A percentile compares a stretch with the other conserved stretches of the same genome.
phyloP scores from a whole-genome alignment of 2,797 vertebrate species.

The Ficedula albicollis region DNA sequence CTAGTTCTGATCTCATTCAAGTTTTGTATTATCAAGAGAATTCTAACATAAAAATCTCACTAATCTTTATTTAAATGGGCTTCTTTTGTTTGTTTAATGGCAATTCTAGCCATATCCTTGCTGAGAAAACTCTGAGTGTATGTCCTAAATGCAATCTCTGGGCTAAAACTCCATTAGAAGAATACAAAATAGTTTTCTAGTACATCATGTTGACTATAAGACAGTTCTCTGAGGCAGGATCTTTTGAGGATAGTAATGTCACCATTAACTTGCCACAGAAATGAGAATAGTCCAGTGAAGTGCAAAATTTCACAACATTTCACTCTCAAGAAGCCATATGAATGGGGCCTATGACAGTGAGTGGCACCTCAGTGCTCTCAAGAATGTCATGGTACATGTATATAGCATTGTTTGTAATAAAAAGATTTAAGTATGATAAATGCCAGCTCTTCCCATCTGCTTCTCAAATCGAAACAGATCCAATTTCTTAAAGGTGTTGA shows the following conservation, averaged over 20 bases:
- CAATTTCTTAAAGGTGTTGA: slow-evolving; percentile 43
- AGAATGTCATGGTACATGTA: neutral
- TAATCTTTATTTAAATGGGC: neutral
- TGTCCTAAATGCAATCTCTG: neutral
- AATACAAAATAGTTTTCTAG: neutral
- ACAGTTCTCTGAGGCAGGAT: neutral
- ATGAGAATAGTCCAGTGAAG: neutral
- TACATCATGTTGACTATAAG: neutral
- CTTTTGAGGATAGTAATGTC: neutral
- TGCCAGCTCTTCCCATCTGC: slow-evolving; percentile 58
- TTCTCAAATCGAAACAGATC: slow-evolving; percentile 15
- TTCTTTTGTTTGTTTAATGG: neutral
- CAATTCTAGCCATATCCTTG: neutral
- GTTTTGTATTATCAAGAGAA: neutral
- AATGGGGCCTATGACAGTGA: slow-evolving; percentile 21
- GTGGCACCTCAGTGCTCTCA: neutral
- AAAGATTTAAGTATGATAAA: slow-evolving; percentile 10
- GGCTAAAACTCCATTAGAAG: neutral
- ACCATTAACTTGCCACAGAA: neutral
- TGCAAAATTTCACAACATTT: slow-evolving; percentile 18
- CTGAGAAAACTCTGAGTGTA: neutral
- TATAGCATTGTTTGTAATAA: slow-evolving; percentile 41
- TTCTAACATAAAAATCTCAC: neutral
- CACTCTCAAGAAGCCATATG: neutral
- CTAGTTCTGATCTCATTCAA: neutral